Evolutionary conservation across 2,113 vertebrate species (phyloP).

Genomic region (Heterocephalus glaber): DNA sequence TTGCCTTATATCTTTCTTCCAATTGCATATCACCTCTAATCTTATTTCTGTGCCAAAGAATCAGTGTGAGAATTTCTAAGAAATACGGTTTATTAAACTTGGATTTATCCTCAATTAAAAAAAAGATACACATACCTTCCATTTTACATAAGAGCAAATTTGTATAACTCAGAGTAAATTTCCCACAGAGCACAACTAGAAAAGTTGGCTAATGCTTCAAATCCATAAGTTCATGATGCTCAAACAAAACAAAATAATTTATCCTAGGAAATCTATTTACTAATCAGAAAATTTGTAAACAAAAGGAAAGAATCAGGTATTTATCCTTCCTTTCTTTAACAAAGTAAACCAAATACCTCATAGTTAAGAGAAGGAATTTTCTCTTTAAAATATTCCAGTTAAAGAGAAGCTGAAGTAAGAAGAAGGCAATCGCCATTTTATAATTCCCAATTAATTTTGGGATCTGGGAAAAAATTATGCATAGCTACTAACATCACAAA

Average conservation of each 20-base stretch:
- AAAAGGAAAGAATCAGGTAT: not conserved
- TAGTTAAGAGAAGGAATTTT: not conserved
- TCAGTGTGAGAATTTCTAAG: not conserved
- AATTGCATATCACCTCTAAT: not conserved
- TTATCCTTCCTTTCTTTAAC: not conserved
- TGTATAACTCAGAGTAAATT: not conserved
- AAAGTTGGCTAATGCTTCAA: not conserved
- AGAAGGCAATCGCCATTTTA: not conserved
- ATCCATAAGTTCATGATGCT: not conserved
- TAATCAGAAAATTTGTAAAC: not conserved
- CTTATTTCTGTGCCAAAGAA: not conserved
- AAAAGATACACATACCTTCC: not conserved
- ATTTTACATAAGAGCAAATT: not conserved
- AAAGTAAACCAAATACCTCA: not conserved
- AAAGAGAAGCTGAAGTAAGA: not conserved
- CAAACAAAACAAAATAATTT: not conserved
- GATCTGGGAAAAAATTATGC: not conserved
- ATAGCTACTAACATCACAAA: not conserved
- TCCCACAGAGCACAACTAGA: not conserved
- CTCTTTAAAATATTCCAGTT: not conserved
- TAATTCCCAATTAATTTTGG: not conserved
- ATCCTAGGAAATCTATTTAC: not conserved
- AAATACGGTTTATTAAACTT: not conserved
- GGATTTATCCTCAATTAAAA: not conserved
- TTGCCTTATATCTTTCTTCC: not conserved